A percentile compares a stretch with the other conserved stretches of the same genome.
phyloP scores from a whole-genome alignment of 2,888 invertebrate genomes.

The Pardosa pseudoannulata region DNA sequence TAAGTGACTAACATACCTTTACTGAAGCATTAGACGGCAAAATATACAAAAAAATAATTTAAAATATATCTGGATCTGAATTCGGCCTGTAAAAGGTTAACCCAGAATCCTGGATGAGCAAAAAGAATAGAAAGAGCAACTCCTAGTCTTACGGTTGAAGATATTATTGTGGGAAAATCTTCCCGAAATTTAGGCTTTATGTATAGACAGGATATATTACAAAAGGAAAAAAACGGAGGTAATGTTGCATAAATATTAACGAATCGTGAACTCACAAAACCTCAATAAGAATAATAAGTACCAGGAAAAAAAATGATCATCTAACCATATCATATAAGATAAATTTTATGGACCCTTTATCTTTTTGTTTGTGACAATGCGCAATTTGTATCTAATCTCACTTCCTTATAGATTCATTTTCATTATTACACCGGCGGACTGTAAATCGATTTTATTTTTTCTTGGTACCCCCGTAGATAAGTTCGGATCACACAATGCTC shows the following conservation, averaged over 20 bases:
- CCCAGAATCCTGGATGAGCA: no score
- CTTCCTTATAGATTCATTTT: slow-evolving; percentile 20
- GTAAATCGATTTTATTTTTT: slow-evolving; percentile 11
- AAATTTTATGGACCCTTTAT: slow-evolving; percentile 13
- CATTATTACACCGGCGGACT: neutral
- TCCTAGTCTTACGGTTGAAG: no score
- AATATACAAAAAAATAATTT: no score
- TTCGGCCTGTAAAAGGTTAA: no score
- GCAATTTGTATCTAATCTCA: slow-evolving; percentile 13
- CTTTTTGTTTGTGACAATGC: neutral
- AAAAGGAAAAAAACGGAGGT: no score
- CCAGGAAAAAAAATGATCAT: slow-evolving; percentile 1
- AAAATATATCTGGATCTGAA: no score
- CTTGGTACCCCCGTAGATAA: neutral
- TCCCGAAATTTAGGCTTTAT: no score
- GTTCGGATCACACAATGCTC: slow-evolving; percentile 7
- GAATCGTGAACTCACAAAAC: neutral
- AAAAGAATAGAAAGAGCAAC: no score
- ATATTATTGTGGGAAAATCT: no score
- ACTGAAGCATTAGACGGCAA: no score
- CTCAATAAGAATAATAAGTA: slow-evolving; percentile 11
- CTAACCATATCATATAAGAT: neutral
- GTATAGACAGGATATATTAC: no score
- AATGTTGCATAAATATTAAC: slow-evolving; percentile 15
- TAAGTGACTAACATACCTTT: no score